Conservation (phyloP, 2,113 vertebrate genomes). For the Telmatochromis sp. region DNA sequence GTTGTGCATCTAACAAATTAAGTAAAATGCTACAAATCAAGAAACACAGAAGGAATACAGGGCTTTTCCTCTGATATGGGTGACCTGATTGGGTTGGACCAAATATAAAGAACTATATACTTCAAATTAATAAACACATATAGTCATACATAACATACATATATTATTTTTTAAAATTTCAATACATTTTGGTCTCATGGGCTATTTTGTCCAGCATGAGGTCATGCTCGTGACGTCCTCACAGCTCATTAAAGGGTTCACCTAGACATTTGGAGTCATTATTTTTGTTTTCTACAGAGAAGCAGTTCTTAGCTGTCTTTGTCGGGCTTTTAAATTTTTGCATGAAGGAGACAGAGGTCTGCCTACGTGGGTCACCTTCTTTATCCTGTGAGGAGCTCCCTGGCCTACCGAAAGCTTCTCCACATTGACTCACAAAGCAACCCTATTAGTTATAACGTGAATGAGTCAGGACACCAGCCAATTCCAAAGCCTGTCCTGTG, state of each 20-base stretch:
- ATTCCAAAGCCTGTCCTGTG: not conserved
- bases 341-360: not conserved
- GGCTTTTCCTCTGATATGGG: not conserved
- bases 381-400: not conserved
- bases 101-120: not conserved
- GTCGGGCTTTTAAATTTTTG: not conserved
- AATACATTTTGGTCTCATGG: not conserved
- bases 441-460: not conserved
- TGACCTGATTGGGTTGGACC: not conserved
- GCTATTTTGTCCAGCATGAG: not conserved
- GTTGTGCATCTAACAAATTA: not conserved
- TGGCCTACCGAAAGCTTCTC: not conserved
- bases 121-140: not conserved
- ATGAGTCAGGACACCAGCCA: not conserved
- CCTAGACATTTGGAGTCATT: not conserved
- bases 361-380: not conserved
- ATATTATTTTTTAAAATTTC: rapidly evolving
- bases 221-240: not conserved
- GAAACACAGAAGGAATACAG: not conserved
- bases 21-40: not conserved
- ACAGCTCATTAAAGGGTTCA: not conserved
- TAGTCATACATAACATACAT: not conserved
- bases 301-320: not conserved
- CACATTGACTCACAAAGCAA: not conserved
- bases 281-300: not conserved